Evolutionary conservation across 1,140 invertebrate genomes (phyloP).

Genomic region (Calliphora vicina): DNA sequence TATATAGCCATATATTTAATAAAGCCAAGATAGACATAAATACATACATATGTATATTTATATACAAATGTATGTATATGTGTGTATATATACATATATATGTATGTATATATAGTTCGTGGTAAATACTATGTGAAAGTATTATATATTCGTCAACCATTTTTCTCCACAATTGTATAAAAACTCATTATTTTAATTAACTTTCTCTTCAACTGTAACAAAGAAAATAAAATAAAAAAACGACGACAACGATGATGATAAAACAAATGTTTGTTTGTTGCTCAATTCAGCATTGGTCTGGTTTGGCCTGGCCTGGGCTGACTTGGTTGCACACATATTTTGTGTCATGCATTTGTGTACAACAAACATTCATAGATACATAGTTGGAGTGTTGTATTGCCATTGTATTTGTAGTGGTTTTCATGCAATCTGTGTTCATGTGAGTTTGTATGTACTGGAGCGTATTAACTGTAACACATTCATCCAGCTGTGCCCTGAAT

Average conservation of each 20-base stretch:
- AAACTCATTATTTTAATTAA: constrained; percentile 64
- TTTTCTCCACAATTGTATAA: constrained; percentile 43
- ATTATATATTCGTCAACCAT: constrained; percentile 27
- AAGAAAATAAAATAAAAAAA: background rate
- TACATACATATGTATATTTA: background rate
- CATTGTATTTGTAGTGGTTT: background rate
- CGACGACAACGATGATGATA: constrained; percentile 5
- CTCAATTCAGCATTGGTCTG: constrained; percentile 3
- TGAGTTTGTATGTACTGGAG: background rate
- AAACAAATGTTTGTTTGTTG: constrained; percentile 17
- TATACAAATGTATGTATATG: background rate
- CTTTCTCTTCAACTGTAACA: constrained; percentile 54
- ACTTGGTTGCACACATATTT: background rate
- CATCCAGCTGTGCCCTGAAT: constrained; percentile 33
- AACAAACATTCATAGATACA: background rate
- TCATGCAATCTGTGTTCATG: background rate
- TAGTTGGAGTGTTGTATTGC: too few species aligned
- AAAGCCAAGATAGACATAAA: background rate
- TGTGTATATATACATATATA: background rate
- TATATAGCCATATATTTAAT: background rate
- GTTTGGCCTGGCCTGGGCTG: background rate
- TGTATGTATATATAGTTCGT: background rate
- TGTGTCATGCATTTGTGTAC: background rate
- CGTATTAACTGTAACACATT: constrained; percentile 24
- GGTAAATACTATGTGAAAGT: background rate